Conservation (phyloP, 2,888 invertebrate genomes). For the Gryllus longicercus region DNA sequence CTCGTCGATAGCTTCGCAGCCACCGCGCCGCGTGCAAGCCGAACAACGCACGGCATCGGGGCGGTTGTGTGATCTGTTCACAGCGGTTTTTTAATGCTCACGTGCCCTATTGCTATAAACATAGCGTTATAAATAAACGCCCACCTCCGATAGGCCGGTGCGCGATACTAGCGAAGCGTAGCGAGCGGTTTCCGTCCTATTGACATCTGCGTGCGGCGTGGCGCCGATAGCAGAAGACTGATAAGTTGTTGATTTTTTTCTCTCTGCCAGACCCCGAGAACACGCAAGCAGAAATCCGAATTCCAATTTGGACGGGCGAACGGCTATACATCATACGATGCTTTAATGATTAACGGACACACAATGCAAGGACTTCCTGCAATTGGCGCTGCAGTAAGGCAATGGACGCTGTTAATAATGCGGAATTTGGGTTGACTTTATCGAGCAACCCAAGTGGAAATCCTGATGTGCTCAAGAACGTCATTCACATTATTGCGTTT, state of each 20-base stretch:
- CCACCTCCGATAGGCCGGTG: neutral
- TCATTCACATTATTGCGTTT: neutral
- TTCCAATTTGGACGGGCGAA: neutral
- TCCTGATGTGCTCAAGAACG: slow-evolving; percentile 1
- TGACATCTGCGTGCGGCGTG: neutral
- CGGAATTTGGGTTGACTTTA: neutral
- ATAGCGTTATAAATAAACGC: neutral
- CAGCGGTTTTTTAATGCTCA: neutral
- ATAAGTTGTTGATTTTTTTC: slow-evolving; percentile 17
- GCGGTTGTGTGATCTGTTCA: neutral
- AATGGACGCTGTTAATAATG: neutral
- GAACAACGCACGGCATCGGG: too few relatives aligned
- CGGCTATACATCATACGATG: slow-evolving; percentile 9
- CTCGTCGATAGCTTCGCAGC: too few relatives aligned
- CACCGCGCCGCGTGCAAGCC: too few relatives aligned
- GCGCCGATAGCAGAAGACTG: slow-evolving; percentile 12
- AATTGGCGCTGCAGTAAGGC: neutral
- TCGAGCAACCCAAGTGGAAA: neutral
- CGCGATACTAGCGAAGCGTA: neutral
- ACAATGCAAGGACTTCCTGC: neutral
- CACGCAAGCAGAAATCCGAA: slow-evolving; percentile 5
- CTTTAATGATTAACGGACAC: neutral
- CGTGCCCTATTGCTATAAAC: neutral
- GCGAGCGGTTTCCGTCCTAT: neutral
- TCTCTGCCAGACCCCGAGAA: slow-evolving; percentile 5